Conservation (phyloP, 1,140 invertebrate species). For the Conus ventricosus region DNA sequence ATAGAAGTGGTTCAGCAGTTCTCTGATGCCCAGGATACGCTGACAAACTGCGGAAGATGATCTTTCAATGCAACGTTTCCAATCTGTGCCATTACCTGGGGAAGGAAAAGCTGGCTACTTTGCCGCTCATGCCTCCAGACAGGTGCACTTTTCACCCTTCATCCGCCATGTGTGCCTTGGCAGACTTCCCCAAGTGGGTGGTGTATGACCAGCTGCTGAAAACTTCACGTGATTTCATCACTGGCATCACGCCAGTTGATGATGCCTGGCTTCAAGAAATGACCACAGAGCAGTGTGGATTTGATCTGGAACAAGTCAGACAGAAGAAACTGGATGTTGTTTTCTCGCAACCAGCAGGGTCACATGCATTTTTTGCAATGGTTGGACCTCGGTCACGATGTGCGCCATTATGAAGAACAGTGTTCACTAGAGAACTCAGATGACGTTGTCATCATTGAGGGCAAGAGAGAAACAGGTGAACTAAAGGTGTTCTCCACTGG, state of each 20-base stretch:
- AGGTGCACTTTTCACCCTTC: constrained; percentile 63
- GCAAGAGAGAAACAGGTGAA: constrained; percentile 50
- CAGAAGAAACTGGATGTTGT: constrained; percentile 41
- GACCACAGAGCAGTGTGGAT: not conserved
- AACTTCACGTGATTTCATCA: constrained; percentile 63
- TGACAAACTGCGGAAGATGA: constrained; percentile 44
- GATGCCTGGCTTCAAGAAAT: constrained; percentile 45
- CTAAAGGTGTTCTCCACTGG: constrained; percentile 46
- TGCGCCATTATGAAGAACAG: constrained; percentile 49
- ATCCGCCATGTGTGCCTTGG: constrained; percentile 51
- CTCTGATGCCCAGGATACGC: constrained; percentile 37
- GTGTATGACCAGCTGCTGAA: constrained; percentile 53
- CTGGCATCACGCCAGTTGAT: constrained; percentile 58
- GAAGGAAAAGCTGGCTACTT: constrained; percentile 63
- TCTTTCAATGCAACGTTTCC: constrained; percentile 47
- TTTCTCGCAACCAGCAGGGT: constrained; percentile 51
- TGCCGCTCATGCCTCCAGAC: constrained; percentile 43
- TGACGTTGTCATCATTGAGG: constrained; percentile 54
- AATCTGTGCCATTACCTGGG: constrained; percentile 61
- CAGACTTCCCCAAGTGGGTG: constrained; percentile 57
- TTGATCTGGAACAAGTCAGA: constrained; percentile 47
- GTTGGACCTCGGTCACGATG: constrained; percentile 56
- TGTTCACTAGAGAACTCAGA: constrained; percentile 23
- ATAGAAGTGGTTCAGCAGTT: constrained; percentile 50
- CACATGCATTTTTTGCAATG: constrained; percentile 51